Conservation (phyloP, 2,888 invertebrate species). For the Lasioglossum zephyrum region DNA sequence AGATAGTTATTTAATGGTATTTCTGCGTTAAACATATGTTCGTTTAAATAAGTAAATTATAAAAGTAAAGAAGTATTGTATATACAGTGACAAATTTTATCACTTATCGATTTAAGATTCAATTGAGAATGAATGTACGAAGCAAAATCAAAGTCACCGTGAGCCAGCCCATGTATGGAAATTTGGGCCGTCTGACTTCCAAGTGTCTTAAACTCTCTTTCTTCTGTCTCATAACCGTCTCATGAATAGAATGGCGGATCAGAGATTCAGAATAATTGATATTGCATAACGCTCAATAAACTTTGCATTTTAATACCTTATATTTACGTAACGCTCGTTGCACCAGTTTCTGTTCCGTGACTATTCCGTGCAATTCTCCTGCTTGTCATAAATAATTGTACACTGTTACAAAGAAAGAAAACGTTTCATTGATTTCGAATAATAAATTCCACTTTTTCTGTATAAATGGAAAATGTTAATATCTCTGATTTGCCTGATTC, state of each 20-base stretch:
- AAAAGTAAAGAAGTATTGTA: conserved; percentile 73
- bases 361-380: conserved; percentile 39
- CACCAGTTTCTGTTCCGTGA: conserved; percentile 38
- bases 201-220: conserved; percentile 81
- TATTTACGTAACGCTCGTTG: conserved; percentile 34
- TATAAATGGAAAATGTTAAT: conserved; percentile 55
- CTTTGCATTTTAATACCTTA: conserved; percentile 57
- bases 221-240: conserved; percentile 77
- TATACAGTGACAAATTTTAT: conserved; percentile 73
- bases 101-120: conserved; percentile 70
- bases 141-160: conserved; percentile 77
- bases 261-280: conserved; percentile 67
- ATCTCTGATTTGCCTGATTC: conserved; percentile 78
- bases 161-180: conserved; percentile 74
- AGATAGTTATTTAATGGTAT: conserved; percentile 75
- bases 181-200: conserved; percentile 80
- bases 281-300: conserved; percentile 61
- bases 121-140: conserved; percentile 75
- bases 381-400: conserved; percentile 28
- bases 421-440: conserved; percentile 37
- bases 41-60: conserved; percentile 78
- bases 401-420: conserved; percentile 28
- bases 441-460: conserved; percentile 47
- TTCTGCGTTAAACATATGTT: conserved; percentile 74
- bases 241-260: conserved; percentile 76